Evolutionary conservation across 2,797 vertebrate species (phyloP).

Genomic region (Crenichthys baileyi): DNA sequence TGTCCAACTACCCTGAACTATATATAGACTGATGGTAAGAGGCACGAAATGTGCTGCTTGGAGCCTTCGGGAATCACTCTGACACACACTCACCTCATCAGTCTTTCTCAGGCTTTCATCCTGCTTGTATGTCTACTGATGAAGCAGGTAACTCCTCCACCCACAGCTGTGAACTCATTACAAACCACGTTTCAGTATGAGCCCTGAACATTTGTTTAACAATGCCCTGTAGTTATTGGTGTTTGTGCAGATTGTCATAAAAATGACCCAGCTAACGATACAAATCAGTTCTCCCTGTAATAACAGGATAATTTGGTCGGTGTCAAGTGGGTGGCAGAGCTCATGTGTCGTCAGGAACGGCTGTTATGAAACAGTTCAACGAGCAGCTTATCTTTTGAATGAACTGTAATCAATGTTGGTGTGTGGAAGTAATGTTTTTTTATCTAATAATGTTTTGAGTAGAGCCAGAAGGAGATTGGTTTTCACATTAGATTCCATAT

Average conservation of each 20-base stretch:
- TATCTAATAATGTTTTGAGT: conserved; percentile 35
- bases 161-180: not conserved
- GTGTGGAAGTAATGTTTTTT: not conserved
- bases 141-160: conserved; percentile 8
- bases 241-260: conserved; percentile 15
- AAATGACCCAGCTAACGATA: conserved; percentile 8
- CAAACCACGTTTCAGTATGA: not conserved
- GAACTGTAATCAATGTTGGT: conserved; percentile 19
- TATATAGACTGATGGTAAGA: conserved; percentile 53
- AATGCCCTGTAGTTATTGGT: conserved; percentile 1
- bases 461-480: conserved; percentile 6
- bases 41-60: conserved; percentile 35
- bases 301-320: conserved; percentile 28
- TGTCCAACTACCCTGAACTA: conserved; percentile 30
- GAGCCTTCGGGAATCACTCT: conserved; percentile 47
- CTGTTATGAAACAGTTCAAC: conserved; percentile 10
- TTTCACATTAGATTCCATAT: conserved; percentile 17
- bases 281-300: conserved; percentile 5
- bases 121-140: conserved; percentile 8
- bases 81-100: conserved; percentile 40
- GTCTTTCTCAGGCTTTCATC: conserved; percentile 27
- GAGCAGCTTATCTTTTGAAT: conserved; percentile 25
- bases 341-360: conserved; percentile 20
- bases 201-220: not conserved
- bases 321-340: conserved; percentile 10